phyloP scores from a whole-genome alignment of 2,797 vertebrate species.

The Sibirionetta formosa region DNA sequence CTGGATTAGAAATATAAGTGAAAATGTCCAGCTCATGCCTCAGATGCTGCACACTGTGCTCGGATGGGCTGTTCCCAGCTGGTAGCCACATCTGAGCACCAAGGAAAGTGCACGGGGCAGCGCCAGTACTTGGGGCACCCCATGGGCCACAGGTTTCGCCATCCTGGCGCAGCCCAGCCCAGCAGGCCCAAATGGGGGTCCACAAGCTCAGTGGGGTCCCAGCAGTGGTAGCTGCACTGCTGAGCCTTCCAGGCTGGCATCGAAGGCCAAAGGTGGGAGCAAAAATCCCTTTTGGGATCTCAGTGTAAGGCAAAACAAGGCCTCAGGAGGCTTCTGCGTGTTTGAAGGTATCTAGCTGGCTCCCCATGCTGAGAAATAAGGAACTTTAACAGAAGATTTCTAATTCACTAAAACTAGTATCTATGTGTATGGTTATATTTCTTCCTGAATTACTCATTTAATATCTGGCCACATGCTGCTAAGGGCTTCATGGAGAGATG shows the following conservation, averaged over 20 bases:
- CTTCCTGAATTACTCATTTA: constrained; percentile 14
- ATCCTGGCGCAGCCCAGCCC: rapidly evolving
- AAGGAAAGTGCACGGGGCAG: neutral
- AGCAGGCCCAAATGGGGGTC: neutral
- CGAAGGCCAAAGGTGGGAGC: neutral
- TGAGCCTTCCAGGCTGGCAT: neutral
- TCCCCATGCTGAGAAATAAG: neutral
- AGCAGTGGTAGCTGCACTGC: neutral
- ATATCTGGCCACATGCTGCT: neutral
- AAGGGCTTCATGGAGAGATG: neutral
- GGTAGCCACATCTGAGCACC: too few species aligned
- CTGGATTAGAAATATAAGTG: neutral
- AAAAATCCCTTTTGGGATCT: neutral
- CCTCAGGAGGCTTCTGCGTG: neutral
- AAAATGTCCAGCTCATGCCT: neutral
- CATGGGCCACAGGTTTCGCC: neutral
- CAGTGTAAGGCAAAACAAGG: neutral
- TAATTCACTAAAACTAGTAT: neutral
- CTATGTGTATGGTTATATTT: neutral
- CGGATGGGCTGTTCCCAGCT: too few species aligned
- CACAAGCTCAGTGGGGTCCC: neutral
- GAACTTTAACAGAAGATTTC: neutral
- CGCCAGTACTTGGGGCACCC: rapidly evolving
- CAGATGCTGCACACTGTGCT: neutral
- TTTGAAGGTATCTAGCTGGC: neutral